Evolutionary conservation across 2,797 vertebrate species (phyloP).

Genomic region (Anas flavirostris): DNA sequence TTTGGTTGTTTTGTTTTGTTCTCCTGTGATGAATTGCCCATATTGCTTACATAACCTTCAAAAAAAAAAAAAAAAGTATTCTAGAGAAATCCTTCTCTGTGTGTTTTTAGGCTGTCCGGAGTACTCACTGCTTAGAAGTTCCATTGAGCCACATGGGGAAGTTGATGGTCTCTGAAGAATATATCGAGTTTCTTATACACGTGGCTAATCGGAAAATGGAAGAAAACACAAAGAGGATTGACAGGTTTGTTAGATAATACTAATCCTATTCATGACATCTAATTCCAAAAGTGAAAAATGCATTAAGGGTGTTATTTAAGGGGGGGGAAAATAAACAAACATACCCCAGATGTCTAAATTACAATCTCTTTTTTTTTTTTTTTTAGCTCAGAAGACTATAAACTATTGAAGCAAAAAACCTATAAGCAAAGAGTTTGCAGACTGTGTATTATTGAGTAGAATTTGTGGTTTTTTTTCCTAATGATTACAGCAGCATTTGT

Average conservation of each 20-base stretch:
- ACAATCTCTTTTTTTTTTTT: not conserved
- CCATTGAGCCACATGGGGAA: conserved; percentile 85
- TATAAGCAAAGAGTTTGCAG: not conserved
- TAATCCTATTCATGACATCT: not conserved
- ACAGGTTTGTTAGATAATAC: conserved; percentile 80
- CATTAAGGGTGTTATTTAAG: not conserved
- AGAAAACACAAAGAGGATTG: conserved; percentile 88
- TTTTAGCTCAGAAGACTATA: not conserved
- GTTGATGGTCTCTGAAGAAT: conserved; percentile 86
- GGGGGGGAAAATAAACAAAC: not conserved
- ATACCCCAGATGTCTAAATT: not conserved
- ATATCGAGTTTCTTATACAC: conserved; percentile 86
- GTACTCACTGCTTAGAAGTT: conserved; percentile 93
- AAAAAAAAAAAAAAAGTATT: not conserved
- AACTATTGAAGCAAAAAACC: not conserved
- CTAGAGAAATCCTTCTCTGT: not conserved
- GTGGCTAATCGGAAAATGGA: conserved; percentile 92
- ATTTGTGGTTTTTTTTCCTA: not conserved
- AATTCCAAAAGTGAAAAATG: not conserved
- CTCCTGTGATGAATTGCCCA: not conserved
- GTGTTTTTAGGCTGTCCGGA: conserved; percentile 85
- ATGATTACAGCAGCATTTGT: not conserved
- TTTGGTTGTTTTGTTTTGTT: not conserved
- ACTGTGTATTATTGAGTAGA: not conserved
- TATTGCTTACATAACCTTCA: not conserved